Evolutionary conservation across 2,113 vertebrate species (phyloP), one percentile per base, ranked within the genome.

Genomic region (Tapirus terrestris): DNA sequence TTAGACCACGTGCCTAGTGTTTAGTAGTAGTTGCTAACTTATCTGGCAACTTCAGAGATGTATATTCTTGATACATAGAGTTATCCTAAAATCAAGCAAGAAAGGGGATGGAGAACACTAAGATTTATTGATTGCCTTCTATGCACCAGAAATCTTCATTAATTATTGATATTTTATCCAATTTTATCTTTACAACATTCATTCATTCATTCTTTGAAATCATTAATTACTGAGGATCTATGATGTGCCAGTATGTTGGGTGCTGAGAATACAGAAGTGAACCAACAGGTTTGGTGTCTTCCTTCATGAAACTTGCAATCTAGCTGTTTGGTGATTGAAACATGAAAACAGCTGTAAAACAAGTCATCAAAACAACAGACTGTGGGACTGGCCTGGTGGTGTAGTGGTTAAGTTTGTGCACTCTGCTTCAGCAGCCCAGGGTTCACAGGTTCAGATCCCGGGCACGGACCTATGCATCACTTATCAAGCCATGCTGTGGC

Each of bases 341-440:
- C 53, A 70, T 56, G 36, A 91, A 97, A 89, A 79, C 29, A 80
- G 16, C 43, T 94, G 45, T 72, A 67, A 94, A 93, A 58, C 17
- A 56, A 89, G 81, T 79, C 21, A 73, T 56, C 16, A 43, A 65
- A 58, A 72, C 11, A 39, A 63, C 61, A 84, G 39, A 39, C 2
- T 39, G 39, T 39, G 39, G 39, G 39, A 4, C 39, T 39, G 39
- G 39, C 39, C 39, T 39, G 39, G 39, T 39, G 39, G 39, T 39
- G 39, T 39, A 39, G 39, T 39, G 39, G 39, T 39, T 39, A 39
- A 39, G 39, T 39, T 39, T 39, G 39, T 39, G 39, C 39, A 39
- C 39, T 39, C 39, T 39, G 39, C 39, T 39, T 39, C 39, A 4
- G 39, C 39, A 39, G 39, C 39, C 39, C 39, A 39, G 39, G 39